Evolutionary conservation across 2,797 vertebrate genomes (phyloP).

Genomic region (Chelonia mydas): DNA sequence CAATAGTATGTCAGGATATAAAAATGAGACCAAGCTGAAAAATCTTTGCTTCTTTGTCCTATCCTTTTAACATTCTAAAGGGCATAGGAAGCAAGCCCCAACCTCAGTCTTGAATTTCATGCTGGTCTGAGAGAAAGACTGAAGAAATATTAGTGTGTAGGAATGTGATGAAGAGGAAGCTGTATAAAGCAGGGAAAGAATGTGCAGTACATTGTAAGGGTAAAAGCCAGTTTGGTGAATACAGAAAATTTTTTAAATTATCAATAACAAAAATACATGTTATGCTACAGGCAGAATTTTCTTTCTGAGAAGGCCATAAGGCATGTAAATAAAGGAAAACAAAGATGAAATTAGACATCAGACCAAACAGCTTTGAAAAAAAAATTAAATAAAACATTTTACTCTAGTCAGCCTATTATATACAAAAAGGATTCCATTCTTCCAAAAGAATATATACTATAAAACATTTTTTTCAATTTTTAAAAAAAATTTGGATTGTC

Average conservation of each 20-base stretch:
- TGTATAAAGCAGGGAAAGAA: neutral
- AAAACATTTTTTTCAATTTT: neutral
- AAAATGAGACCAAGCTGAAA: neutral
- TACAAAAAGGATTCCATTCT: neutral
- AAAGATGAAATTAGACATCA: slow-evolving; percentile 59
- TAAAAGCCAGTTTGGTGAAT: slow-evolving; percentile 52
- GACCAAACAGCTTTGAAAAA: slow-evolving; percentile 1
- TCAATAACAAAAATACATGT: slow-evolving; percentile 28
- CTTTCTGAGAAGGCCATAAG: slow-evolving; percentile 20
- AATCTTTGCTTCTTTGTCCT: neutral
- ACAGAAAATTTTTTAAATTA: slow-evolving; percentile 34
- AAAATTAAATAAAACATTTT: slow-evolving; percentile 9
- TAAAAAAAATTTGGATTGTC: neutral
- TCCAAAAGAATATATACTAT: neutral
- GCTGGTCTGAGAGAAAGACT: neutral
- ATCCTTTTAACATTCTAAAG: neutral
- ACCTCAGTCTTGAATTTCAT: neutral
- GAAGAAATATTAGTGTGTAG: accelerated
- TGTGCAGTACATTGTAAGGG: neutral
- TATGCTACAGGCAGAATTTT: slow-evolving; percentile 21
- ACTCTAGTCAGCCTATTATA: neutral
- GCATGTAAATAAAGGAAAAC: slow-evolving; percentile 46
- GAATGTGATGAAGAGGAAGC: neutral
- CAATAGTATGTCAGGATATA: neutral
- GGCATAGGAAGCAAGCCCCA: neutral